Evolutionary conservation across 2,113 vertebrate species (phyloP).

Genomic region (Nycticryphes semicollaris): DNA sequence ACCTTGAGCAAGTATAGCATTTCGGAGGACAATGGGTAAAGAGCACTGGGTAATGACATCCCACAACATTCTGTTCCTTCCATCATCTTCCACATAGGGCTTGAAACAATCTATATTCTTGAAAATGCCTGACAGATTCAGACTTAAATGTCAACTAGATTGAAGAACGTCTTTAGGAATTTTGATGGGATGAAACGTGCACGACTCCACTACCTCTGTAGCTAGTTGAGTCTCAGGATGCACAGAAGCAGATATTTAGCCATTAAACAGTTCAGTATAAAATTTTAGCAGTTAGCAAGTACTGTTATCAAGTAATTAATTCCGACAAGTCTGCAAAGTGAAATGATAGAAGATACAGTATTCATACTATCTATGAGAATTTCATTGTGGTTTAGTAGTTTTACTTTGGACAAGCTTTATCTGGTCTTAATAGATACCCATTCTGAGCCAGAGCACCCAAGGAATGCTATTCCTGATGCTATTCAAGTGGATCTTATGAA

Average conservation of each 20-base stretch:
- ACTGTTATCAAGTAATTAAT: not conserved
- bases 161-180: not conserved
- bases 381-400: not conserved
- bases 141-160: not conserved
- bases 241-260: not conserved
- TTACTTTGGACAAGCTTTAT: not conserved
- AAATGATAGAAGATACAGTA: not conserved
- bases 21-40: not conserved
- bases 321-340: not conserved
- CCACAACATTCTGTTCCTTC: not conserved
- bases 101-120: not conserved
- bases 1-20: not conserved
- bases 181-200: not conserved
- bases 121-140: not conserved
- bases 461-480: not conserved
- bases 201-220: not conserved
- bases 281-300: not conserved
- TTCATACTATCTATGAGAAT: not conserved
- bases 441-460: not conserved
- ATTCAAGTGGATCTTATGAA: not conserved
- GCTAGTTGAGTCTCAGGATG: not conserved
- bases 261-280: not conserved
- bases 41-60: not conserved
- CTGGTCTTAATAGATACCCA: not conserved
- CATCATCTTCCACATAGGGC: not conserved